Evolutionary conservation across 2,888 invertebrate genomes (phyloP).

Genomic region (Sesia bembeciformis): DNA sequence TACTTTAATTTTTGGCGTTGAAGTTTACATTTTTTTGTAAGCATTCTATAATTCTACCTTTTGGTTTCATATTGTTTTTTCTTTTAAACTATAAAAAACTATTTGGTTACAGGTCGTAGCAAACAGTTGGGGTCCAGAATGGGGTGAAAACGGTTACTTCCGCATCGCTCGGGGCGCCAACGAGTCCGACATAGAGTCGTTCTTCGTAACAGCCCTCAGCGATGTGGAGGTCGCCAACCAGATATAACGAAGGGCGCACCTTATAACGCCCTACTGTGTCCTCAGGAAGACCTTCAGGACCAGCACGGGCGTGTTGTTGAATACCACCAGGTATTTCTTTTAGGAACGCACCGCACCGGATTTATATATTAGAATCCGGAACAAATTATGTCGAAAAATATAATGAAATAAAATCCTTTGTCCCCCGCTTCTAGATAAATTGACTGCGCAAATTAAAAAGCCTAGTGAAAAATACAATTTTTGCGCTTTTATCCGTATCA

Average conservation of each 20-base stretch:
- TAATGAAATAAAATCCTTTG: too few relatives aligned
- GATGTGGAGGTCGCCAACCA: conserved; percentile 60
- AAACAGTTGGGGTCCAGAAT: conserved; percentile 93
- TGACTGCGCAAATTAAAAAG: too few relatives aligned
- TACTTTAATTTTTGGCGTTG: too few relatives aligned
- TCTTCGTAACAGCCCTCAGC: conserved; percentile 88
- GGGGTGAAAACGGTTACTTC: conserved; percentile 96
- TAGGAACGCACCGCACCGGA: conserved; percentile 9
- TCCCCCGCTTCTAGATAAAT: too few relatives aligned
- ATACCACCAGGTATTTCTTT: conserved; percentile 46
- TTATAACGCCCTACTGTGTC: conserved; percentile 47
- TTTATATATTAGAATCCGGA: too few relatives aligned
- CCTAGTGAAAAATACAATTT: too few relatives aligned
- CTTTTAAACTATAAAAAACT: too few relatives aligned
- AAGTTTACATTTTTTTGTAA: too few relatives aligned
- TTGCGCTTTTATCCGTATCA: too few relatives aligned
- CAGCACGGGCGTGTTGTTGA: conserved; percentile 34
- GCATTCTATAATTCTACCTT: too few relatives aligned
- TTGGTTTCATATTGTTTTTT: too few relatives aligned
- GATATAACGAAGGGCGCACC: conserved; percentile 44
- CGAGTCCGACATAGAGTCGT: conserved; percentile 93
- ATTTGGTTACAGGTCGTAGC: conserved; percentile 78
- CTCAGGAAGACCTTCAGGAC: conserved; percentile 37
- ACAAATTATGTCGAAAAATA: too few relatives aligned
- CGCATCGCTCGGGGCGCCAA: conserved; percentile 87